These are phyloP conservation scores for Serinus canaria DNA, from an alignment of 2,113 vertebrate species.

Conservation along the genomic window DNA sequence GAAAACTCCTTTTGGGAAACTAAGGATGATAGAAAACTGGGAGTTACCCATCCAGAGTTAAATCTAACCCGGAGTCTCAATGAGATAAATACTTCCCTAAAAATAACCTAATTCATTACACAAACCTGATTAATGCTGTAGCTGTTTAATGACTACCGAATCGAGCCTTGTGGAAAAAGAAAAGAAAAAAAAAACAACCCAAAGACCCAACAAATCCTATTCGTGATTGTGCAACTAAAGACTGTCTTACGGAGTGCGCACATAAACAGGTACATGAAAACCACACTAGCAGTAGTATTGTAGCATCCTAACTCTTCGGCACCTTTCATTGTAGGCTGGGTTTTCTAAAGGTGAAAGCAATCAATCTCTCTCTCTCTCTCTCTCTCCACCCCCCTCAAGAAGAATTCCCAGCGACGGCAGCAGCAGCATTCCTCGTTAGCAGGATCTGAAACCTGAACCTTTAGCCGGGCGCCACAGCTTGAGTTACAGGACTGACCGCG, in stretches of 20 bases:
- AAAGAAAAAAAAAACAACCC: background rate
- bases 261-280: background rate
- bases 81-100: background rate
- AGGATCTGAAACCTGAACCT: conserved; percentile 18
- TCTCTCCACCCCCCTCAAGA: background rate
- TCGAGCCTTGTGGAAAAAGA: background rate
- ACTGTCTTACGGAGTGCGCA: background rate
- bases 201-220: background rate
- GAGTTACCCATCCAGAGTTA: background rate
- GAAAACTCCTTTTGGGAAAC: background rate
- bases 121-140: background rate
- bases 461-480: background rate
- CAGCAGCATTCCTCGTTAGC: background rate
- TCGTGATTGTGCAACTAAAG: background rate
- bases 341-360: background rate
- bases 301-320: background rate
- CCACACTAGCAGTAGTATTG: background rate
- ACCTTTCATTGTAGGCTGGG: background rate
- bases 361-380: too few relatives aligned
- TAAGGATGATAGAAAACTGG: background rate
- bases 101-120: background rate
- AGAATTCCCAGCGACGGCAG: background rate
- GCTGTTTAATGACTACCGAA: background rate
- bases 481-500: background rate
- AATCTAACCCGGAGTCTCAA: background rate